phyloP scores from a whole-genome alignment of 2,888 invertebrate species.

The Amiota mariae region DNA sequence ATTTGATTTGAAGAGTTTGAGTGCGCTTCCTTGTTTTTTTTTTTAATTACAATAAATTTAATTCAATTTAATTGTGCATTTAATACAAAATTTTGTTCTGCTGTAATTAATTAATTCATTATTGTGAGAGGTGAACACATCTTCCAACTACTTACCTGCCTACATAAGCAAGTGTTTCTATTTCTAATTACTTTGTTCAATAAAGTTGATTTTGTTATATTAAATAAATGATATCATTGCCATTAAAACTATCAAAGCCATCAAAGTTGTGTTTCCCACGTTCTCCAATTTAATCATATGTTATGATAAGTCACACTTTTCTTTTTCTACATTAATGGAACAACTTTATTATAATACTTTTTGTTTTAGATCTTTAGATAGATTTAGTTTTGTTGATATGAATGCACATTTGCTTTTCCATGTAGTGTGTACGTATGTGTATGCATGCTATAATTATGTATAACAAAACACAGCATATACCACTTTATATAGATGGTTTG shows the following conservation, averaged over 20 bases:
- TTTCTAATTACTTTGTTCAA: not conserved
- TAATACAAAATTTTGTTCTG: not conserved
- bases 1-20: too few relatives aligned
- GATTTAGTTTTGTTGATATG: too few relatives aligned
- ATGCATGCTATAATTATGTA: too few relatives aligned
- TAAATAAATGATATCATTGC: slow-evolving; percentile 41
- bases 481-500: too few relatives aligned
- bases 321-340: not conserved
- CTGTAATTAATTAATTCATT: not conserved
- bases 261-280: slow-evolving; percentile 38
- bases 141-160: not conserved
- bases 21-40: slow-evolving; percentile 54
- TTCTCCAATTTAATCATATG: slow-evolving; percentile 32
- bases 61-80: slow-evolving; percentile 63
- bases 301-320: not conserved
- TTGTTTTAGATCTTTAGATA: too few relatives aligned
- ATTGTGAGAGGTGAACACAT: slow-evolving; percentile 12
- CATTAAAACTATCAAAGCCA: slow-evolving; percentile 7
- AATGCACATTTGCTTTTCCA: not conserved
- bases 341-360: not conserved
- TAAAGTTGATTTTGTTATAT: too few relatives aligned
- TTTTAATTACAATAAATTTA: slow-evolving; percentile 38
- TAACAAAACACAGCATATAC: too few relatives aligned
- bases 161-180: not conserved
- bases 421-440: not conserved